phyloP scores from a whole-genome alignment of 2,888 invertebrate genomes.

The Mechanitis mazaeus region DNA sequence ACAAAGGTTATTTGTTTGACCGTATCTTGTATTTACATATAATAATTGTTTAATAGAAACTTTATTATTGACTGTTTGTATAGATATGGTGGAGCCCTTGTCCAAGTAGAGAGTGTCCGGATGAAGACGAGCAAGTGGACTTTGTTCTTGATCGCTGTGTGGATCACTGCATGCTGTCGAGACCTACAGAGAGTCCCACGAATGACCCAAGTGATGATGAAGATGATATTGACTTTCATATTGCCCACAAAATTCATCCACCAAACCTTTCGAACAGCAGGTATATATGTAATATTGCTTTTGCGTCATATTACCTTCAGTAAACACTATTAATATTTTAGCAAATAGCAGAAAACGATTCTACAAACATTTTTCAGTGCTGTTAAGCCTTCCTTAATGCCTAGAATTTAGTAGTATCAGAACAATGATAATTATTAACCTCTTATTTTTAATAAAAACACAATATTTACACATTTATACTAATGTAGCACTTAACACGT shows the following conservation, averaged over 20 bases:
- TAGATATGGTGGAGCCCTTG: constrained; percentile 91
- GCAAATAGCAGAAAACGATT: constrained; percentile 42
- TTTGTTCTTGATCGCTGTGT: constrained; percentile 83
- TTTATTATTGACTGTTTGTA: neutral
- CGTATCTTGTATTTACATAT: neutral
- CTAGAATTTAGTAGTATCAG: constrained; percentile 22
- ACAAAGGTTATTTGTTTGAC: neutral
- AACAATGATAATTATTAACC: constrained; percentile 11
- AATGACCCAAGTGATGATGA: constrained; percentile 63
- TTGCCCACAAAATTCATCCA: constrained; percentile 67
- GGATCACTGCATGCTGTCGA: constrained; percentile 81
- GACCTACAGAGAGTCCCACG: constrained; percentile 58
- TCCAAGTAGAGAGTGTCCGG: constrained; percentile 86
- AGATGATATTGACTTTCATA: constrained; percentile 76
- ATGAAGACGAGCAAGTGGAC: constrained; percentile 82
- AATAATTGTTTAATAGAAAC: constrained; percentile 3
- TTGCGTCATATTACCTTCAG: constrained; percentile 21
- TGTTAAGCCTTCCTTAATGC: constrained; percentile 39
- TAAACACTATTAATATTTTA: constrained; percentile 29
- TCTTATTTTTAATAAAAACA: neutral
- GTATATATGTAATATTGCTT: constrained; percentile 29
- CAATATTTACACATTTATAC: no score
- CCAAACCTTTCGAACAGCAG: constrained; percentile 60
- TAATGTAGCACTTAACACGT: neutral
- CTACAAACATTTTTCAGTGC: constrained; percentile 32